Conservation (phyloP, 2,113 vertebrate species). For the Tetraodon nigroviridis region DNA sequence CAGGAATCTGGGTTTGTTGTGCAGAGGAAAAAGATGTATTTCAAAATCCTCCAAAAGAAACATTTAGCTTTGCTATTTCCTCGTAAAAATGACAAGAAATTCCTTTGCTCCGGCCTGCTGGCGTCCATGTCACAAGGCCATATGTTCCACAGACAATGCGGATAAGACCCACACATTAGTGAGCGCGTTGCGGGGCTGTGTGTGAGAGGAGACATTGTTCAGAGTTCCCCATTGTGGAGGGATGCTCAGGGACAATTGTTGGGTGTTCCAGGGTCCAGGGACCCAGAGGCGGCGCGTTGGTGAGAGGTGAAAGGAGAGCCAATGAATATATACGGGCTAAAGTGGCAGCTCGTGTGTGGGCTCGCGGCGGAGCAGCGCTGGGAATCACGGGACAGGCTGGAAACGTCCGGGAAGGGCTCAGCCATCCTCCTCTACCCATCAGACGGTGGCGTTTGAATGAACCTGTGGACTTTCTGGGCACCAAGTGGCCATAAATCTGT, state of each 20-base stretch:
- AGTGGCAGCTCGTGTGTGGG: slow-evolving; percentile 54
- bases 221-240: slow-evolving; percentile 65
- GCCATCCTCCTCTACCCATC: not conserved
- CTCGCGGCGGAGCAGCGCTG: slow-evolving; percentile 24
- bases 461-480: too few relatives aligned
- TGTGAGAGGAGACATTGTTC: slow-evolving; percentile 54
- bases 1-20: slow-evolving; percentile 1
- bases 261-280: slow-evolving; percentile 12
- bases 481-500: too few relatives aligned
- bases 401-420: too few relatives aligned
- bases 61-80: too few relatives aligned
- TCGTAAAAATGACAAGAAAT: slow-evolving; percentile 55
- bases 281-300: slow-evolving; percentile 18
- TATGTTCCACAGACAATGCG: slow-evolving; percentile 57
- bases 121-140: slow-evolving; percentile 58
- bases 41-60: not conserved
- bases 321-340: slow-evolving; percentile 57
- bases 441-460: not conserved
- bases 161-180: slow-evolving; percentile 24
- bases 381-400: slow-evolving; percentile 11
- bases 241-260: slow-evolving; percentile 28
- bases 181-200: slow-evolving; percentile 30
- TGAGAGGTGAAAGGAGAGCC: slow-evolving; percentile 12
- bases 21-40: not conserved
- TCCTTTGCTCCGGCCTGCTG: slow-evolving; percentile 61